Conservation (phyloP, 2,113 vertebrate species). For the Peromyscus californicus region DNA sequence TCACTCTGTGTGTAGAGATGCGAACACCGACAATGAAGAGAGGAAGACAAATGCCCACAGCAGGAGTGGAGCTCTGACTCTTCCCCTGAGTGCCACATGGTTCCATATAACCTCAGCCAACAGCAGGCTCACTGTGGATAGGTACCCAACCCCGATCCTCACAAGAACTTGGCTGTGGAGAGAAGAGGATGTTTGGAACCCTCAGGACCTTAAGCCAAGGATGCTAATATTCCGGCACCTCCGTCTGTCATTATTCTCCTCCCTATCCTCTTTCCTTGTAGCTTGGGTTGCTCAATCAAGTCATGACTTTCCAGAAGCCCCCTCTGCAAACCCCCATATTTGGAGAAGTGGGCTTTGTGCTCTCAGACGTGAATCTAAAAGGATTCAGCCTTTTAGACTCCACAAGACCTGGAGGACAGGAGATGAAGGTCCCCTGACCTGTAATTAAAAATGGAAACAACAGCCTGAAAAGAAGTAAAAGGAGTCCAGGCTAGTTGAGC, state of each 20-base stretch:
- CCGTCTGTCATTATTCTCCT: background rate
- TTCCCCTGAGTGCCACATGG: background rate
- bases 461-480: background rate
- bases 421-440: background rate
- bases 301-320: background rate
- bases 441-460: background rate
- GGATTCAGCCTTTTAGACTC: background rate
- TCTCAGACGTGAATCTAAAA: background rate
- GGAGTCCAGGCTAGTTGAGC: background rate
- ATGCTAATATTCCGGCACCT: background rate
- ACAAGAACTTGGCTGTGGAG: background rate
- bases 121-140: accelerated
- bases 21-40: background rate
- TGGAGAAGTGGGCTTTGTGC: background rate
- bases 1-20: background rate
- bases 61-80: background rate
- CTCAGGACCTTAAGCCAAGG: background rate
- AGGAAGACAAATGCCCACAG: background rate
- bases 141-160: background rate
- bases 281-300: background rate
- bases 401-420: background rate
- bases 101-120: accelerated
- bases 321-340: background rate
- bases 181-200: too few species aligned
- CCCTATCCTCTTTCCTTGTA: background rate